Percentiles rank a stretch among this genome's conserved stretches.
These are phyloP conservation scores for Xiphophorus birchmanni DNA, from an alignment of 2,797 vertebrate species.

Conservation along the genomic window DNA sequence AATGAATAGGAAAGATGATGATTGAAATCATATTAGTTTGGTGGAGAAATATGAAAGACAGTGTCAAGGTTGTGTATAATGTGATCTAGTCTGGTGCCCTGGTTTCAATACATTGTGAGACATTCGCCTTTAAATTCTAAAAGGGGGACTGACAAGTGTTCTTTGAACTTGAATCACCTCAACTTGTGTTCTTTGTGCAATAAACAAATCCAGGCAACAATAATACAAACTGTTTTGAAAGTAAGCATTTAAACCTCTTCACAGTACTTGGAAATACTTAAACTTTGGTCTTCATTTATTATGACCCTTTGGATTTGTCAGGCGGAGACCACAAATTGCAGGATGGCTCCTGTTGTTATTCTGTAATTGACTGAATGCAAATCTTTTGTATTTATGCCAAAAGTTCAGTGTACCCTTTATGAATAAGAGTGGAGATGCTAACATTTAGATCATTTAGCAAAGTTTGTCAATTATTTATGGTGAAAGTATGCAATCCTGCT, in stretches of 20 bases:
- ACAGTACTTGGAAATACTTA: not conserved
- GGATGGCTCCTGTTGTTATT: not conserved
- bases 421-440: not conserved
- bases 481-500: not conserved
- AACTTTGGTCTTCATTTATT: not conserved
- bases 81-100: constrained; percentile 40
- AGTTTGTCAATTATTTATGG: not conserved
- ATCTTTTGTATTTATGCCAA: not conserved
- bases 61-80: constrained; percentile 41
- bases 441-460: constrained; percentile 3
- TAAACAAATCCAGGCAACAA: constrained; percentile 19
- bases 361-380: not conserved
- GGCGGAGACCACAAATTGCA: not conserved
- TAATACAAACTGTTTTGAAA: not conserved
- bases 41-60: constrained; percentile 16
- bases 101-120: constrained; percentile 56
- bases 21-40: constrained; percentile 12
- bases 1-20: constrained; percentile 30
- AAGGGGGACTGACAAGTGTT: constrained; percentile 35
- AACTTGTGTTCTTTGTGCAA: constrained; percentile 26
- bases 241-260: not conserved
- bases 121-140: constrained; percentile 45
- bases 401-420: not conserved
- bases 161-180: constrained; percentile 67
- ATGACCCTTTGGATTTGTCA: not conserved